Evolutionary conservation across 2,888 invertebrate genomes (phyloP).

Genomic region (Calliopum simillimum): DNA sequence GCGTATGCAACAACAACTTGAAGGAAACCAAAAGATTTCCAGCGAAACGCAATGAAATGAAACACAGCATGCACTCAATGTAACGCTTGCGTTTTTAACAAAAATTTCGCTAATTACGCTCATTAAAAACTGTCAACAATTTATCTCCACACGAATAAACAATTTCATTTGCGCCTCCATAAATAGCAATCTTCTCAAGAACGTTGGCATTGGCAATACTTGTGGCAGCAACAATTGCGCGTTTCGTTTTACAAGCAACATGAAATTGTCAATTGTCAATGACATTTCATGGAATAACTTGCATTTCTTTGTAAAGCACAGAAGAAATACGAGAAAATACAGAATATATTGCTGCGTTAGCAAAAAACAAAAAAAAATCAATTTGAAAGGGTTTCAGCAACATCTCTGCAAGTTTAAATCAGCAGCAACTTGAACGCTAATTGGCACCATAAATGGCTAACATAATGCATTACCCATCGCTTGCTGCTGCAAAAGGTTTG

Average conservation of each 20-base stretch:
- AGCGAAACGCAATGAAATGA: no score
- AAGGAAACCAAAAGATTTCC: no score
- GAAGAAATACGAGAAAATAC: not conserved
- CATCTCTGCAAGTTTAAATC: constrained; percentile 8
- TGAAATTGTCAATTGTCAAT: constrained; percentile 36
- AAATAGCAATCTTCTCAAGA: constrained; percentile 49
- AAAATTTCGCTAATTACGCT: constrained; percentile 21
- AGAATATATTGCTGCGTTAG: not conserved
- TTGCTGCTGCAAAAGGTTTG: constrained; percentile 20
- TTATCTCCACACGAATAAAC: constrained; percentile 42
- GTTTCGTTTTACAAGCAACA: constrained; percentile 22
- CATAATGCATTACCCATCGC: constrained; percentile 27
- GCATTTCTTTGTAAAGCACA: constrained; percentile 2
- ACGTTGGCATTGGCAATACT: constrained; percentile 1
- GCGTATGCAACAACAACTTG: no score
- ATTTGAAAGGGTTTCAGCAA: constrained; percentile 20
- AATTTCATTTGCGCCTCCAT: constrained; percentile 64
- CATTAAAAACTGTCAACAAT: constrained; percentile 42
- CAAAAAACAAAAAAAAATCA: not conserved
- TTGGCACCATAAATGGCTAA: constrained; percentile 60
- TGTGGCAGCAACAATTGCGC: not conserved
- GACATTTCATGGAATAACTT: constrained; percentile 32
- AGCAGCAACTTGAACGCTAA: constrained; percentile 48
- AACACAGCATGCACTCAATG: no score
- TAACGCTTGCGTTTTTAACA: no score